Base-by-base conservation (phyloP, 2,113 vertebrate genomes). In the Poicephalus meyeri region DNA sequence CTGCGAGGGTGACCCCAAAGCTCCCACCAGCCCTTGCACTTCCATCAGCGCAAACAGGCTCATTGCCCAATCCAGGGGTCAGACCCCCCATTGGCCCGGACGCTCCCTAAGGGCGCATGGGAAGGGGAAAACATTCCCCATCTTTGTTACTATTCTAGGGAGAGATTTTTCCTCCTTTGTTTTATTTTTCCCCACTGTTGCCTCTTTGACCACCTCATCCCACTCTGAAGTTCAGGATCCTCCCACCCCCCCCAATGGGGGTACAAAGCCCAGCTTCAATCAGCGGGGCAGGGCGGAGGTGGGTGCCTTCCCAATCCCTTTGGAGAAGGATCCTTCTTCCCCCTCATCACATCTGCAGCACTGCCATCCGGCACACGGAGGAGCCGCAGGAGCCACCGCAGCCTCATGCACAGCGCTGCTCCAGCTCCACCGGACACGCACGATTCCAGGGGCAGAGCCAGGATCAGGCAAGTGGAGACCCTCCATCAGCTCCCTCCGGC, bases 361-460 rank as follows among this genome's bases (percentile, higher is more conserved):
- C 29, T 26, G 2, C 63, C 35, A 25, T 39, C 42, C 60, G 2
- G 70, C 60, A 16, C 55, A 28, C 0, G 18, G 71, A 77, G 52
- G 28, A 47, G 61, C 64, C 55, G 4, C 35, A 1, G 2, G 39
- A 84, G 71, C 61, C 0, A 0, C 72, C 2, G 0, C 61, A 28
- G 21, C 53, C 44, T 33, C 2, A 4, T 64, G 73, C 72, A 0
- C 17, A 3, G 44, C 13, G n/a, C 35, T 7, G 3, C 53, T 7
- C 89, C 44, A n/a, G 61, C 60, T 19, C 10, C 9, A 29, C 20
- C 13, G 79, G 53, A 49, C 7, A 2, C 0, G 0, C 3, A 2
- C 6, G 1, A 15, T 24, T 9, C 35, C 18, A 3, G 47, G 64
- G 47, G 8, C 55, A 74, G 69, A 50, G 60, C 50, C 11, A 3